A percentile compares a stretch with the other conserved stretches of the same genome.
phyloP scores from a whole-genome alignment of 1,140 invertebrate genomes.

The Subanguina moxae region DNA sequence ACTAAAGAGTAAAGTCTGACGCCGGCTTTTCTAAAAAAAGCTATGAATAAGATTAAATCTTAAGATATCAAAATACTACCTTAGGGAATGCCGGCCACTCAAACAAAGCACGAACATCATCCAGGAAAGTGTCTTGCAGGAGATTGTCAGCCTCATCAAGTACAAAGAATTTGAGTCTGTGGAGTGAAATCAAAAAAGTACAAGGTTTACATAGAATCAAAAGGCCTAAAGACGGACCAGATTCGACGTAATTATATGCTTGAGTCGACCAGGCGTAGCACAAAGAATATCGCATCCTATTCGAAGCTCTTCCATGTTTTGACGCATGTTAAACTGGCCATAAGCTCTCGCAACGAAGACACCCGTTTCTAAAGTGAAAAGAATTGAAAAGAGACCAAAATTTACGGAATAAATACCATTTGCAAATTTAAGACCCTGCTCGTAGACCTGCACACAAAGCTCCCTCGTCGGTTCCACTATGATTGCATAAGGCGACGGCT shows the following conservation, averaged over 20 bases:
- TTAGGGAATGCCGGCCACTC: slow-evolving; percentile 26
- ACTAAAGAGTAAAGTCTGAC: slow-evolving; percentile 65
- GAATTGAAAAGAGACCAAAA: background rate
- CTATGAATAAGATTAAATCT: background rate
- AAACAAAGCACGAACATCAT: slow-evolving; percentile 35
- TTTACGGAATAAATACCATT: slow-evolving; percentile 3
- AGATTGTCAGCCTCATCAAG: slow-evolving; percentile 93
- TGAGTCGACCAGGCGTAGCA: slow-evolving; percentile 24
- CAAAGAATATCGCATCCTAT: slow-evolving; percentile 21
- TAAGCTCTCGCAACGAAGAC: slow-evolving; percentile 26
- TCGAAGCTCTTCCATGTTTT: slow-evolving; percentile 15
- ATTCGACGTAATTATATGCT: slow-evolving; percentile 18
- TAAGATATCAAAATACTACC: slow-evolving; percentile 17
- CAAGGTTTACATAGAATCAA: slow-evolving; percentile 10
- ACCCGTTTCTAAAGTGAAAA: slow-evolving; percentile 10
- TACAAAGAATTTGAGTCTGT: slow-evolving; percentile 74
- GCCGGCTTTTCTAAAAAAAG: slow-evolving; percentile 49
- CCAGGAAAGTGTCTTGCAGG: slow-evolving; percentile 69
- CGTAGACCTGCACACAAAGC: slow-evolving; percentile 76
- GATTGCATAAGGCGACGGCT: slow-evolving; percentile 64
- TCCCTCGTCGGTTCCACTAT: slow-evolving; percentile 84
- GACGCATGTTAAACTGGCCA: slow-evolving; percentile 12
- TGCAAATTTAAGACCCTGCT: slow-evolving; percentile 30
- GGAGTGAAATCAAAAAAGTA: slow-evolving; percentile 63
- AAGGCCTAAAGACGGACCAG: background rate